phyloP scores from a whole-genome alignment of 2,888 invertebrate species.

The Pterostichus madidus region DNA sequence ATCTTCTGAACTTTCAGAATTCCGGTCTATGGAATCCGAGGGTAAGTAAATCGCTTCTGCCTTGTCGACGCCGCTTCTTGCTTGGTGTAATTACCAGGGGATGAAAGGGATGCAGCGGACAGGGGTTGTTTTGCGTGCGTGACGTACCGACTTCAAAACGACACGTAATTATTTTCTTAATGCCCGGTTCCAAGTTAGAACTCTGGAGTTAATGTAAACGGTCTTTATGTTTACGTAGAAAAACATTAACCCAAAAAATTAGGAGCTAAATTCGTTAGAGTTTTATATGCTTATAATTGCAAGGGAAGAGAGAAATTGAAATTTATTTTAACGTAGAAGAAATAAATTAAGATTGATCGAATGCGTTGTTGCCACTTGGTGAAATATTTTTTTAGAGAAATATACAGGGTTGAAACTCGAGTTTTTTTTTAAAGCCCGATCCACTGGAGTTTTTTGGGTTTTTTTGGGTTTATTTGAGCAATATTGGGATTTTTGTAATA shows the following conservation, averaged over 20 bases:
- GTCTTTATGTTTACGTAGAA: neutral
- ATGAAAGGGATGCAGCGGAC: neutral
- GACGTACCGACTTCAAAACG: slow-evolving; percentile 15
- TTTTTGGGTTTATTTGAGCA: no score
- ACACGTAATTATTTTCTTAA: slow-evolving; percentile 30
- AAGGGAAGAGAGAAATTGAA: no score
- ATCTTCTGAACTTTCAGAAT: neutral
- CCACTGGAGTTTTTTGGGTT: no score
- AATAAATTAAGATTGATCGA: no score
- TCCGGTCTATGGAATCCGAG: neutral
- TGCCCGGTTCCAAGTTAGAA: neutral
- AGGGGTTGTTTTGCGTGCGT: slow-evolving; percentile 9
- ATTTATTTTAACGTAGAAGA: no score
- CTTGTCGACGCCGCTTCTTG: neutral
- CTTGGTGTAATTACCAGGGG: slow-evolving; percentile 14
- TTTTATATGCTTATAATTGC: no score
- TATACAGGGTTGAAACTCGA: no score
- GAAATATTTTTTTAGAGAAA: no score
- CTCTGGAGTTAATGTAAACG: neutral
- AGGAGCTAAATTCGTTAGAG: neutral
- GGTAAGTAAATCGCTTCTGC: neutral
- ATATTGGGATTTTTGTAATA: no score
- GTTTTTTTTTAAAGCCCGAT: no score
- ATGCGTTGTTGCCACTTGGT: no score
- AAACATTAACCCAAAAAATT: neutral